Conservation (phyloP, 2,797 vertebrate species). For the Xiphophorus birchmanni region DNA sequence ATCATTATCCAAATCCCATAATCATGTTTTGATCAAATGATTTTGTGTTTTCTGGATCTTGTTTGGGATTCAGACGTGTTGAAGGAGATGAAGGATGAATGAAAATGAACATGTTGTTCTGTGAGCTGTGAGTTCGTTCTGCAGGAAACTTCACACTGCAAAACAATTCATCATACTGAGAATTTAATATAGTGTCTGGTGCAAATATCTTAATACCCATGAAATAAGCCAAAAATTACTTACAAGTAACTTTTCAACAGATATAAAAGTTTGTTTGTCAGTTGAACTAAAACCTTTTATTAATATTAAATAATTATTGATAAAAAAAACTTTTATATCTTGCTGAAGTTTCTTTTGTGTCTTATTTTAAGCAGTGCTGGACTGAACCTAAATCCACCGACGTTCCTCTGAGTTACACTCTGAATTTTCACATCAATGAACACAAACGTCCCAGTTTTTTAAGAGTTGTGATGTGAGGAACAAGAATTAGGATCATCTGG, state of each 20-base stretch:
- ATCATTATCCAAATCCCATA: constrained; percentile 45
- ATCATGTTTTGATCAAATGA: constrained; percentile 11
- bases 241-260: no score
- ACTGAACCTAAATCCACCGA: not conserved
- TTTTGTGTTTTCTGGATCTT: constrained; percentile 3
- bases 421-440: not conserved
- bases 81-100: not conserved
- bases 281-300: no score
- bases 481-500: not conserved
- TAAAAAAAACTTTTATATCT: no score
- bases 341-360: no score
- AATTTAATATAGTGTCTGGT: no score
- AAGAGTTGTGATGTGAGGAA: not conserved
- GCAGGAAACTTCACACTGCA: not conserved
- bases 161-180: no score
- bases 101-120: not conserved
- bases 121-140: not conserved
- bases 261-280: no score
- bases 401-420: not conserved
- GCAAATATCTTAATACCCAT: no score
- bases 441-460: not conserved
- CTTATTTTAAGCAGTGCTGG: not conserved
- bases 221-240: no score
- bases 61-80: constrained; percentile 16
- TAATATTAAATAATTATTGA: no score